phyloP scores from a whole-genome alignment of 1,140 invertebrate genomes.

The Agrilus planipennis region DNA sequence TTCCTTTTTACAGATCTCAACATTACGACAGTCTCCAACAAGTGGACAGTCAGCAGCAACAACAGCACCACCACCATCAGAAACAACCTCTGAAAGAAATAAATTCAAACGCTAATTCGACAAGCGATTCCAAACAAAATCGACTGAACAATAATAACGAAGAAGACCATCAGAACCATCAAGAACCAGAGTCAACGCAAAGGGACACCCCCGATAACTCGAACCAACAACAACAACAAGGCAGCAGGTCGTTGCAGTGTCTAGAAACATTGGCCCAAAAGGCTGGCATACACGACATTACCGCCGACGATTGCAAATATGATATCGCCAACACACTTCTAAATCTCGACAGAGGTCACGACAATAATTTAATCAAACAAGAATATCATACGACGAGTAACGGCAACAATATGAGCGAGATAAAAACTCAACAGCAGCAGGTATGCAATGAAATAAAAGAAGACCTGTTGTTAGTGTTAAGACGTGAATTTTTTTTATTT shows the following conservation, averaged over 20 bases:
- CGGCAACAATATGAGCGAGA: constrained; percentile 21
- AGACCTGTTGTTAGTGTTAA: too few species aligned
- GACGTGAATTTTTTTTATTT: too few species aligned
- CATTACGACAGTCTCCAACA: constrained; percentile 35
- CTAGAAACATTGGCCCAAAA: constrained; percentile 53
- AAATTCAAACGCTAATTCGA: constrained; percentile 22
- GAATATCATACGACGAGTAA: constrained; percentile 6
- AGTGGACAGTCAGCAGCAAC: constrained; percentile 26
- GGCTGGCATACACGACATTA: constrained; percentile 41
- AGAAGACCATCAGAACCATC: constrained; percentile 19
- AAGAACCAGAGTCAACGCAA: constrained; percentile 26
- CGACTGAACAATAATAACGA: constrained; percentile 24
- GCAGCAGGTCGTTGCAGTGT: constrained; percentile 45
- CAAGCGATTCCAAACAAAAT: constrained; percentile 16
- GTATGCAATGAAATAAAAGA: constrained; percentile 1
- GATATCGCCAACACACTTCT: constrained; percentile 46
- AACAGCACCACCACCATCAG: constrained; percentile 16
- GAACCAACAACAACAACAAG: constrained; percentile 17
- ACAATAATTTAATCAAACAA: constrained; percentile 15
- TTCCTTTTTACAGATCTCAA: constrained; percentile 30
- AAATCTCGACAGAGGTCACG: constrained; percentile 38
- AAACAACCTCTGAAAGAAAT: constrained; percentile 32
- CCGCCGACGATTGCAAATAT: constrained; percentile 51
- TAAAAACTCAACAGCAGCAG: constrained; percentile 20
- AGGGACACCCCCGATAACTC: constrained; percentile 11